Conservation (phyloP, 2,797 vertebrate species). For the Clamator glandarius region DNA sequence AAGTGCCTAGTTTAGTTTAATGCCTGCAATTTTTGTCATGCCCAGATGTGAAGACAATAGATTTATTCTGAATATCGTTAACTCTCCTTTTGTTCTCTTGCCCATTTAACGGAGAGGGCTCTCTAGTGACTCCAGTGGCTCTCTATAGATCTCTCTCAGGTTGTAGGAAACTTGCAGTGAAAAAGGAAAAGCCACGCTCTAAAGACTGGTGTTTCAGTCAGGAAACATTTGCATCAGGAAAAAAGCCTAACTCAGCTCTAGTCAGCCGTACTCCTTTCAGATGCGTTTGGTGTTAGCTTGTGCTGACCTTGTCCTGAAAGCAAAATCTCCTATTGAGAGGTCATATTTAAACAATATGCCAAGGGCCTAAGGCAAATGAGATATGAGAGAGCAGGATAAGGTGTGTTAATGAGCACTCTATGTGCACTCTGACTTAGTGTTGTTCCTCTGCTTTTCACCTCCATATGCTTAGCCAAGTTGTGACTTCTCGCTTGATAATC, state of each 20-base stretch:
- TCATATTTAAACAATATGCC: not conserved
- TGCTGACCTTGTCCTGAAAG: not conserved
- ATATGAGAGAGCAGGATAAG: not conserved
- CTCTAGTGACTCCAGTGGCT: slow-evolving; percentile 67
- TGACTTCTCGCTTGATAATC: not conserved
- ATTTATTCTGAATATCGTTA: slow-evolving; percentile 45
- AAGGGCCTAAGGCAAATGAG: not conserved
- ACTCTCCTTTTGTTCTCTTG: slow-evolving; percentile 62
- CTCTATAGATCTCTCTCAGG: slow-evolving; percentile 34
- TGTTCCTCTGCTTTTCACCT: not conserved
- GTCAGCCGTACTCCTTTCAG: not conserved
- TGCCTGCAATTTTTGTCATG: slow-evolving; percentile 20
- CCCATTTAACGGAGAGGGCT: slow-evolving; percentile 39
- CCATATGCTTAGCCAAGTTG: not conserved
- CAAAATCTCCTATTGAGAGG: not conserved
- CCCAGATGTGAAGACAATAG: slow-evolving; percentile 54
- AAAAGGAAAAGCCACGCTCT: not conserved
- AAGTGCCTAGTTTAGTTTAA: slow-evolving; percentile 6
- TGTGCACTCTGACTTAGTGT: not conserved
- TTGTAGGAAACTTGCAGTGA: not conserved
- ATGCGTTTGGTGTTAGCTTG: not conserved
- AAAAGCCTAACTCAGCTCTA: not conserved
- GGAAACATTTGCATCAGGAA: not conserved
- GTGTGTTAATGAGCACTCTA: not conserved
- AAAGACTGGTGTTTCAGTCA: not conserved